Evolutionary conservation across 1,140 invertebrate genomes (phyloP).

Genomic region (Chironomus tepperi): DNA sequence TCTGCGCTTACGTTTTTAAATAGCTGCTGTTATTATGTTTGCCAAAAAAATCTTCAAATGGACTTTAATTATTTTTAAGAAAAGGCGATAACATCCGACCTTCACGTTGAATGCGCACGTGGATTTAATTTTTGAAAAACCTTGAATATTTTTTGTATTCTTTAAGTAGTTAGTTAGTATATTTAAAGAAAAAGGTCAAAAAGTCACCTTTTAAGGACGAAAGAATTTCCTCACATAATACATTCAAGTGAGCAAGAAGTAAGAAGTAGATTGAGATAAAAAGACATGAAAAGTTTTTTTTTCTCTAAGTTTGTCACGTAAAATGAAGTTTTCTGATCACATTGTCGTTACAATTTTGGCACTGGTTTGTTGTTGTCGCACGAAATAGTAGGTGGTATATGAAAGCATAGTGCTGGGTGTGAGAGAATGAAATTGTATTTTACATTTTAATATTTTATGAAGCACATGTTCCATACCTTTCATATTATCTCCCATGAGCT

Average conservation of each 20-base stretch:
- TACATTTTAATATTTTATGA: constrained; percentile 23
- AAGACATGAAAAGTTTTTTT: not conserved
- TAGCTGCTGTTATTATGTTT: too few relatives aligned
- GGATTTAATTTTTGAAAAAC: too few relatives aligned
- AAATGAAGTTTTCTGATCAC: constrained; percentile 23
- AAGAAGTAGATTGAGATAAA: not conserved
- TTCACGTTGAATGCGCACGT: too few relatives aligned
- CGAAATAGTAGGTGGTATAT: not conserved
- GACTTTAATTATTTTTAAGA: too few relatives aligned
- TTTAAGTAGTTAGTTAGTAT: not conserved
- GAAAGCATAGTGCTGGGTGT: not conserved
- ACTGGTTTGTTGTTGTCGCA: not conserved
- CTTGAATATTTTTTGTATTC: not conserved
- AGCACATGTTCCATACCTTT: constrained; percentile 9
- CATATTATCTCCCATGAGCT: constrained; percentile 12
- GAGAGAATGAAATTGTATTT: constrained; percentile 10
- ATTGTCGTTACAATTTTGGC: constrained; percentile 15
- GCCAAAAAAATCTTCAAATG: too few relatives aligned
- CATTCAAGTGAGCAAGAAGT: too few relatives aligned
- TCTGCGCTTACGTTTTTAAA: too few relatives aligned
- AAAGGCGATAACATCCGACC: too few relatives aligned
- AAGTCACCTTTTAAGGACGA: not conserved
- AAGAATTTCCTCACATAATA: too few relatives aligned
- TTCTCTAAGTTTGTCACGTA: constrained; percentile 1
- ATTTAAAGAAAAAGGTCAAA: constrained; percentile 3